These are phyloP conservation scores for Apistogramma diplotaenia DNA, from an alignment of 2,113 vertebrate genomes.

Conservation along the genomic window DNA sequence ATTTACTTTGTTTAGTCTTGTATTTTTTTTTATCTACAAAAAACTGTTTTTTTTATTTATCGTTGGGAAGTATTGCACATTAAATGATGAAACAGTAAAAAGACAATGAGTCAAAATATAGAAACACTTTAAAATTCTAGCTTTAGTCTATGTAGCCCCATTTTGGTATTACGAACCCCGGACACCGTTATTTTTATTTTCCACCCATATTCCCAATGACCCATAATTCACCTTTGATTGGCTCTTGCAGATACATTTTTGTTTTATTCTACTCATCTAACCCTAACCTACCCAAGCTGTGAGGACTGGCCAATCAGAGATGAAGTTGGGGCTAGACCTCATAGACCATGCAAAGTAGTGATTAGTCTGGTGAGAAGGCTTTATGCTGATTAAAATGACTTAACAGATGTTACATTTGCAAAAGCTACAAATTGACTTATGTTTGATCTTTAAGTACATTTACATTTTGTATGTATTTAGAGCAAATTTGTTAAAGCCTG, in stretches of 20 bases:
- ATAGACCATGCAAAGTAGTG: not conserved
- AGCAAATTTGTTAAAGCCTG: not conserved
- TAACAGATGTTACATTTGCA: not conserved
- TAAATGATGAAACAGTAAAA: not conserved
- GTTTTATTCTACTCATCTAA: not conserved
- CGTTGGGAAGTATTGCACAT: not conserved
- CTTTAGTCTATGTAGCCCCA: not conserved
- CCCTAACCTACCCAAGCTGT: not conserved
- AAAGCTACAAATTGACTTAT: not conserved
- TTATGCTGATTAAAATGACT: not conserved
- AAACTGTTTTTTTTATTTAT: not conserved
- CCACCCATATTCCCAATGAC: not conserved
- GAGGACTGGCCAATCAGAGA: not conserved
- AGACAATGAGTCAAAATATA: not conserved
- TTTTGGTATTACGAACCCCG: not conserved
- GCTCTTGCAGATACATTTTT: not conserved
- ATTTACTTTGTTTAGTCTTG: not conserved
- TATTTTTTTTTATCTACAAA: not conserved
- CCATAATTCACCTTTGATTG: not conserved
- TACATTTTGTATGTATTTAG: not conserved
- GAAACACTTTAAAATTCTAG: not conserved
- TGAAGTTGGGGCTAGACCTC: not conserved
- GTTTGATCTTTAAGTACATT: not conserved
- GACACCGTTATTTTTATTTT: not conserved
- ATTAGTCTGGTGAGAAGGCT: not conserved